Evolutionary conservation across 2,888 invertebrate species (phyloP).

Genomic region (Apocheima hispidaria): DNA sequence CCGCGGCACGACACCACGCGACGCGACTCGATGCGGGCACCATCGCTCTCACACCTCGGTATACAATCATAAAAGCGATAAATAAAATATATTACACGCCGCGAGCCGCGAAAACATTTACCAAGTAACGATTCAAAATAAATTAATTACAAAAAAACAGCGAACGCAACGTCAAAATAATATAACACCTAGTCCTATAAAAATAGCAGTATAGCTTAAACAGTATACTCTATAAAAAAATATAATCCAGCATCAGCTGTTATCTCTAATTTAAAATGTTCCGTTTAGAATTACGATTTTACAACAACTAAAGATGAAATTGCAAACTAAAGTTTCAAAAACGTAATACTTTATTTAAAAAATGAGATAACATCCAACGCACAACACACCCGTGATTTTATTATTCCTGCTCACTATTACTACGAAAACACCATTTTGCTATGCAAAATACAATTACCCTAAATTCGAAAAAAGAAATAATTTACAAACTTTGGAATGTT

Average conservation of each 20-base stretch:
- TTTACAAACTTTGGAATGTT: constrained; percentile 82
- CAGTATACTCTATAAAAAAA: constrained; percentile 84
- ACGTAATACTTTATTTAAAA: constrained; percentile 64
- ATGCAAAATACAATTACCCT: constrained; percentile 83
- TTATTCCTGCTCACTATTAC: constrained; percentile 66
- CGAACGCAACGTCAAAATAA: constrained; percentile 65
- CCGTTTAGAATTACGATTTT: constrained; percentile 73
- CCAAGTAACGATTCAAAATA: constrained; percentile 60
- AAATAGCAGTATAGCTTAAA: constrained; percentile 84
- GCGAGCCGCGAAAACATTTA: constrained; percentile 45
- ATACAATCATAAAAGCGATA: constrained; percentile 56
- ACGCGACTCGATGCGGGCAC: constrained; percentile 21
- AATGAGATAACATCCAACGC: constrained; percentile 60
- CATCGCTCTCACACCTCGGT: constrained; percentile 43
- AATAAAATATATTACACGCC: constrained; percentile 51
- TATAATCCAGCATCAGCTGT: constrained; percentile 80
- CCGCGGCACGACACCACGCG: neutral
- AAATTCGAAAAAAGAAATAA: constrained; percentile 69
- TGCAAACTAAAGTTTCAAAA: constrained; percentile 57
- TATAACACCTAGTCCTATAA: constrained; percentile 80
- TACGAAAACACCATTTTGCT: constrained; percentile 82
- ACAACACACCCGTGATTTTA: constrained; percentile 63
- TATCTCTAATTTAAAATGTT: constrained; percentile 78
- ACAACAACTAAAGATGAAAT: constrained; percentile 62
- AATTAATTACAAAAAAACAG: constrained; percentile 60